Conservation (phyloP, 2,113 vertebrate species). For the Pseudopipra pipra region DNA sequence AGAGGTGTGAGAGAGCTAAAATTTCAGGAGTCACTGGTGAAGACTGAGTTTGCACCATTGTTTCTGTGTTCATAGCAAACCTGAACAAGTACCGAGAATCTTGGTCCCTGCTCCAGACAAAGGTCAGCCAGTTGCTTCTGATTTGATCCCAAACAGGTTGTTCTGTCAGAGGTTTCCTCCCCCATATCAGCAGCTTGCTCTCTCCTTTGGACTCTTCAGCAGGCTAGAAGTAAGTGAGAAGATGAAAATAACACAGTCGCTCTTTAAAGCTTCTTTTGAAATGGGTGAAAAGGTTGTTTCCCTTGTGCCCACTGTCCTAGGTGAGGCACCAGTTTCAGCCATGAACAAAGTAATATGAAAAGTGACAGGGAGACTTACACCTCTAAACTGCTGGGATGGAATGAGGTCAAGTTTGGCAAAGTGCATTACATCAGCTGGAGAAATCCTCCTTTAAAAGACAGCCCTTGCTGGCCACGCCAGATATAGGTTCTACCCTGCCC, state of each 20-base stretch:
- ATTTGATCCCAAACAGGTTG: not conserved
- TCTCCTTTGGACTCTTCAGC: not conserved
- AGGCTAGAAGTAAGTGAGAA: not conserved
- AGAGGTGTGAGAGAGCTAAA: not conserved
- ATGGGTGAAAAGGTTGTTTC: not conserved
- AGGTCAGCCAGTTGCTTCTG: not conserved
- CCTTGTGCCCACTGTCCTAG: not conserved
- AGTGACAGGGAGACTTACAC: conserved; percentile 10
- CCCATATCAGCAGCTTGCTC: not conserved
- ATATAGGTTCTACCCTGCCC: not conserved
- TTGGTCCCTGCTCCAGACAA: not conserved
- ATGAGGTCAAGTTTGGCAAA: conserved; percentile 57
- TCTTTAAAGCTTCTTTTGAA: not conserved
- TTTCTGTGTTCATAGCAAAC: not conserved
- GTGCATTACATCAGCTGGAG: conserved; percentile 23
- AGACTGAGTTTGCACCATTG: not conserved
- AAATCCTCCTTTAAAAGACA: not conserved
- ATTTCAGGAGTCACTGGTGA: not conserved
- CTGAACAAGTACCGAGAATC: not conserved
- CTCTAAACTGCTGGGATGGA: conserved; percentile 49
- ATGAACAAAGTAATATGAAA: not conserved
- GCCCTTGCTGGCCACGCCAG: not conserved
- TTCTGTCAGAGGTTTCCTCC: not conserved
- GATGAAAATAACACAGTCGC: rapidly evolving
- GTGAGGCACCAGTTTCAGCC: not conserved